phyloP scores from a whole-genome alignment of 1,140 invertebrate genomes.

The Epicauta chinensis region DNA sequence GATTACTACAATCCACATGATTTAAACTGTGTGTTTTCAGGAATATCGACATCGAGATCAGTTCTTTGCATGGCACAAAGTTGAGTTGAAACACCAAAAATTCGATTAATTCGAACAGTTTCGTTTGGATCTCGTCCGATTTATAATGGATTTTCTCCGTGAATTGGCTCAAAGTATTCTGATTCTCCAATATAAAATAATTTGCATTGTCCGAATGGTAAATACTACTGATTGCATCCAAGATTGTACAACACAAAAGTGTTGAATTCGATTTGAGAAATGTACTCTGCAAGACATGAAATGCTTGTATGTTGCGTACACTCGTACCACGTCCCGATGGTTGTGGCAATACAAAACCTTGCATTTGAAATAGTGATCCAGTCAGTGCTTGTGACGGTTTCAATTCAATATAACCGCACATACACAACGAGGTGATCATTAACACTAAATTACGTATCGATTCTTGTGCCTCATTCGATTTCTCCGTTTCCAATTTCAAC shows the following conservation, averaged over 20 bases:
- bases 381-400: constrained; percentile 77
- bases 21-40: constrained; percentile 69
- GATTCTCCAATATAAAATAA: constrained; percentile 96
- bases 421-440: constrained; percentile 87
- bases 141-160: constrained; percentile 92
- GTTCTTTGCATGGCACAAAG: constrained; percentile 98
- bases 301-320: constrained; percentile 90
- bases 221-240: constrained; percentile 93
- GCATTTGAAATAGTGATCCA: constrained; percentile 86
- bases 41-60: constrained; percentile 91
- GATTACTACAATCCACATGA: constrained; percentile 75
- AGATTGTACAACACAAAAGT: constrained; percentile 78
- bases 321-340: constrained; percentile 82
- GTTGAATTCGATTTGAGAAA: constrained; percentile 85
- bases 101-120: constrained; percentile 93
- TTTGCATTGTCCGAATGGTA: constrained; percentile 98
- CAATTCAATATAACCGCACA: constrained; percentile 87
- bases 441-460: constrained; percentile 88
- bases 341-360: constrained; percentile 86
- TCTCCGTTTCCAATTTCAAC: constrained; percentile 73
- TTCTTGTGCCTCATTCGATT: constrained; percentile 72
- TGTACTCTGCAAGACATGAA: constrained; percentile 88
- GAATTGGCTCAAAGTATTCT: constrained; percentile 93
- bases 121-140: constrained; percentile 85
- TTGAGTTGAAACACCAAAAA: constrained; percentile 96